phyloP scores from a whole-genome alignment of 2,888 invertebrate species.

The Trichogramma evanescens region DNA sequence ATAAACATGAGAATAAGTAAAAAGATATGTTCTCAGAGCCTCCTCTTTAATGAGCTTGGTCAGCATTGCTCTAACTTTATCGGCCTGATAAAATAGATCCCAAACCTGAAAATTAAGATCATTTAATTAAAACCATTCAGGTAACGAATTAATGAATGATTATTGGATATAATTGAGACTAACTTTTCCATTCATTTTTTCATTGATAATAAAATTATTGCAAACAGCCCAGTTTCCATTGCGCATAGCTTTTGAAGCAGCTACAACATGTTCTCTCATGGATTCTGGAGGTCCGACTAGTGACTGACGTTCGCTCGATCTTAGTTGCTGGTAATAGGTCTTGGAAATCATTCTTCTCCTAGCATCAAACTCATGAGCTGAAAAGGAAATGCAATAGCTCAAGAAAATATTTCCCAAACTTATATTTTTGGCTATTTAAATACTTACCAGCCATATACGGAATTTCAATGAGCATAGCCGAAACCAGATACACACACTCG shows the following conservation, averaged over 20 bases:
- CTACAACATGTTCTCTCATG: conserved; percentile 98
- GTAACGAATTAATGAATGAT: not conserved
- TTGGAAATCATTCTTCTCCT: conserved; percentile 90
- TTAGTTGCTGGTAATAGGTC: conserved; percentile 96
- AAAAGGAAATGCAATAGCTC: not conserved
- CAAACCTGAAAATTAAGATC: conserved; percentile 62
- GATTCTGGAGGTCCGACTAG: conserved; percentile 96
- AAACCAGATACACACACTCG: conserved; percentile 97
- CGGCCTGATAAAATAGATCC: conserved; percentile 91
- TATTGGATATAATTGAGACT: conserved; percentile 9
- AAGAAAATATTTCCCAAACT: not conserved
- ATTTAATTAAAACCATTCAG: no score
- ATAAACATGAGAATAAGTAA: conserved; percentile 97
- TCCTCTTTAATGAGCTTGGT: conserved; percentile 92
- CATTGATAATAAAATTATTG: conserved; percentile 92
- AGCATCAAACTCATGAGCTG: conserved; percentile 95
- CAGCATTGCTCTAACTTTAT: conserved; percentile 86
- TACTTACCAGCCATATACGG: conserved; percentile 85
- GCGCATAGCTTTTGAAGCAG: conserved; percentile 97
- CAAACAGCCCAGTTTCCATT: conserved; percentile 96
- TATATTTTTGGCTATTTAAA: not conserved
- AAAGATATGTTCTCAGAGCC: conserved; percentile 90
- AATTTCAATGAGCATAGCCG: conserved; percentile 98
- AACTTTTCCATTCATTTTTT: conserved; percentile 97
- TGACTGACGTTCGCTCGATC: conserved; percentile 89